Evolutionary conservation across 1,140 invertebrate genomes (phyloP).

Genomic region (Riptortus pedestris): DNA sequence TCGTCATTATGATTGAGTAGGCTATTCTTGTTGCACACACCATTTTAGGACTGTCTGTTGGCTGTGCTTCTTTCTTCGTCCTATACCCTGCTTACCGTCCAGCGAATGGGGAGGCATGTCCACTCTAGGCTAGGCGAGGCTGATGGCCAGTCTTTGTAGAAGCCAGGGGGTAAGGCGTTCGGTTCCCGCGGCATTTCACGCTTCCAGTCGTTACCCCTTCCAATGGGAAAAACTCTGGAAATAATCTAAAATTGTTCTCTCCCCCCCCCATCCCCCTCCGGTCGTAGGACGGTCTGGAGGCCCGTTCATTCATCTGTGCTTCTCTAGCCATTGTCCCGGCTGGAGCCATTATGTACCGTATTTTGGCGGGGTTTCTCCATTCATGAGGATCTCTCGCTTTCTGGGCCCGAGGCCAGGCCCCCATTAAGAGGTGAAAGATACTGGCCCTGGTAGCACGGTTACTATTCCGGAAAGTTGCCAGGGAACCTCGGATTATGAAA

Average conservation of each 20-base stretch:
- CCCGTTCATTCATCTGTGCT: conserved; percentile 20
- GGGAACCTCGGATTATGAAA: too few species aligned
- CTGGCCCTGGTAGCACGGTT: neutral
- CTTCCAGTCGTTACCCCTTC: conserved; percentile 7
- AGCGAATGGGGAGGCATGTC: too few species aligned
- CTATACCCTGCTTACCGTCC: too few species aligned
- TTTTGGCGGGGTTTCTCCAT: conserved; percentile 12
- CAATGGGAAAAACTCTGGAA: conserved; percentile 19
- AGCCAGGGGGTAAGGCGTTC: too few species aligned
- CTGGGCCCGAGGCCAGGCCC: neutral
- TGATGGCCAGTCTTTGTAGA: neutral
- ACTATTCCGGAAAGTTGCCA: too few species aligned
- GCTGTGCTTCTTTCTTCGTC: too few species aligned
- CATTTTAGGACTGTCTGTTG: too few species aligned
- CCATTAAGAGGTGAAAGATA: neutral
- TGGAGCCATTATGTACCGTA: conserved; percentile 17
- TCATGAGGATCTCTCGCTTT: conserved; percentile 1
- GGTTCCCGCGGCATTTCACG: conserved; percentile 14
- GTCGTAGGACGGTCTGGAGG: neutral
- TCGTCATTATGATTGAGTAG: too few species aligned
- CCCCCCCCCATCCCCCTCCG: too few species aligned
- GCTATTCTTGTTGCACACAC: too few species aligned
- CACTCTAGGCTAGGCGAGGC: too few species aligned
- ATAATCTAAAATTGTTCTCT: conserved; percentile 18
- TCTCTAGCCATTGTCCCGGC: neutral